Evolutionary conservation across 1,140 invertebrate genomes (phyloP).

Genomic region (Choristoneura fumiferana): DNA sequence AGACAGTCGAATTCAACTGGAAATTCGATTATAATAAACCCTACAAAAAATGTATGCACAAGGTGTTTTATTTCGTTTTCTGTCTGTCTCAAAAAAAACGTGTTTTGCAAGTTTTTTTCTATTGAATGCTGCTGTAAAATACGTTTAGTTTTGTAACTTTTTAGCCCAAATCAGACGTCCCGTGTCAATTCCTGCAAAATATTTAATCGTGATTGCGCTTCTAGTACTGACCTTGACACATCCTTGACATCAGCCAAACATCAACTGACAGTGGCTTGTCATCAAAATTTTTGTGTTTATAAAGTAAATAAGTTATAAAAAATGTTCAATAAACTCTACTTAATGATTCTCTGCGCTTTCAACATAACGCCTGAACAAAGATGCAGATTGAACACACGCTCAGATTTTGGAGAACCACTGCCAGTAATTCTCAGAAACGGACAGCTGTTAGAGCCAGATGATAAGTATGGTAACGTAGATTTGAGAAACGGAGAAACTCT

Average conservation of each 20-base stretch:
- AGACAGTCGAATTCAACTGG: no score
- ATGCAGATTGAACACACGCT: slow-evolving; percentile 50
- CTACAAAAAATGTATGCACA: no score
- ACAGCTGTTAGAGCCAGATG: slow-evolving; percentile 52
- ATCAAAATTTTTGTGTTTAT: background rate
- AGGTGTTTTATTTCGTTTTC: no score
- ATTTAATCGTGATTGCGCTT: no score
- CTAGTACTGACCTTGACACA: no score
- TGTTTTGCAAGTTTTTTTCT: no score
- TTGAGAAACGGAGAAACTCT: slow-evolving; percentile 46
- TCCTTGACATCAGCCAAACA: background rate
- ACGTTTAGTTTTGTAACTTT: no score
- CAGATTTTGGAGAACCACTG: slow-evolving; percentile 52
- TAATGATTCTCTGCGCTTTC: slow-evolving; percentile 50
- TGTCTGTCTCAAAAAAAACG: no score
- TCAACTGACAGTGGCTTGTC: background rate
- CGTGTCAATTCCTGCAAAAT: no score
- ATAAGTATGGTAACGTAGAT: slow-evolving; percentile 48
- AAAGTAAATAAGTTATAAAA: slow-evolving; percentile 19
- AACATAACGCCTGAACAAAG: slow-evolving; percentile 38
- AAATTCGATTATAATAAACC: no score
- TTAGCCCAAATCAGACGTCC: no score
- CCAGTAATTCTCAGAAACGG: slow-evolving; percentile 54
- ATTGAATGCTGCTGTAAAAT: no score
- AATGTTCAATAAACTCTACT: slow-evolving; percentile 44